Base-by-base conservation (phyloP, 2,113 vertebrate species). In the Symphodus melops region DNA sequence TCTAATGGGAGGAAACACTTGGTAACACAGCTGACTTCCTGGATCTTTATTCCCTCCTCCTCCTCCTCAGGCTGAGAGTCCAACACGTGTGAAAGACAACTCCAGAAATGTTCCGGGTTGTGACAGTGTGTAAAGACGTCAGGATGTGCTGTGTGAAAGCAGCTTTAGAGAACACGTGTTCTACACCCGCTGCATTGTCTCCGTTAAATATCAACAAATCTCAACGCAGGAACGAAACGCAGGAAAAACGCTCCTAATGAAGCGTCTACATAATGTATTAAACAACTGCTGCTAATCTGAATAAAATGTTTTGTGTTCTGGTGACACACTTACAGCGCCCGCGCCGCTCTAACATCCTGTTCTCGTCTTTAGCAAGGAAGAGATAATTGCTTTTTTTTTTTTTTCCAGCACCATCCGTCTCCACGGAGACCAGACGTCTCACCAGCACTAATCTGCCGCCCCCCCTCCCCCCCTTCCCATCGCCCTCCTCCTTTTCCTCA, bases 331-430 rank as follows among this genome's bases (percentile, higher is more conserved):
- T 88, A 81, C 72, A 86, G 85, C 86, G 76, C 79, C 75, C 79
- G 68, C n/a, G 48, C 64, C 64, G 77, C 81, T 79, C 75, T 70
- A 70, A 79, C 81, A 87, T 84, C 84, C 83, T 77, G 81, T 87
- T 86, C 75, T 75, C 68, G 75, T 91, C 88, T 88, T 91, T 81
- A 90, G 81, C 77, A 79, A 86, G 80, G 77, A 82, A 69, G 76
- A 88, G 83, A 92, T 92, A 90, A 92, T 92, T 91, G 79, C 67
- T 85, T 88, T 91, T 94, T 89, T 94, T 89, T 86, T 88, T 91
- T 94, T 89, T 94, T 89, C 85, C 86, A 89, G 85, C 88, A 81
- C 73, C 77, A 73, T 77, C 76, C 63, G 81, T 90, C 91, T 85
- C 93, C 89, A 90, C 72, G 84, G 91, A 89, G 88, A 92, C 90